Conservation (phyloP, 2,888 invertebrate species). For the Uropetala carovei region DNA sequence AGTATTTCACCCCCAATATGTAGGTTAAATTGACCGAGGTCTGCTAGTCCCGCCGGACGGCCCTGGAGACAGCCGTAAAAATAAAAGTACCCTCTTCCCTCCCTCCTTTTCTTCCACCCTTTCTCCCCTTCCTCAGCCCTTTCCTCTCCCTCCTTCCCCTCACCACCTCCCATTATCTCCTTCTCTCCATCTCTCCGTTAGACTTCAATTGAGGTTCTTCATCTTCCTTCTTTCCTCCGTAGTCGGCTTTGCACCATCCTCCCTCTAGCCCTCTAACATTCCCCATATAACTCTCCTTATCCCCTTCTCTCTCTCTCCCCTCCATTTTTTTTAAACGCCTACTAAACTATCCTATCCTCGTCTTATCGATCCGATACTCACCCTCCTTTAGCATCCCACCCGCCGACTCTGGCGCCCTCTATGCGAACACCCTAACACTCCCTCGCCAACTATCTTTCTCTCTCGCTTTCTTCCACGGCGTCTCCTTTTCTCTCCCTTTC, state of each 20-base stretch:
- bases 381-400: neutral
- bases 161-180: neutral
- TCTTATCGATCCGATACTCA: neutral
- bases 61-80: too few relatives aligned
- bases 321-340: too few relatives aligned
- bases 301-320: neutral
- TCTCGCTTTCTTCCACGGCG: neutral
- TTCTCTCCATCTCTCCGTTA: neutral
- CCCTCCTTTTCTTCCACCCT: neutral
- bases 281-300: neutral
- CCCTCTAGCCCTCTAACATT: neutral
- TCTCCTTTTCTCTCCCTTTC: too few relatives aligned
- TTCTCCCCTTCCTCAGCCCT: neutral
- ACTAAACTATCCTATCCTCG: too few relatives aligned
- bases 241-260: neutral
- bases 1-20: too few relatives aligned
- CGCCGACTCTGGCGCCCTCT: neutral
- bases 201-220: neutral
- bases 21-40: too few relatives aligned
- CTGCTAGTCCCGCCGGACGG: too few relatives aligned
- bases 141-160: neutral
- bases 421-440: neutral
- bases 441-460: neutral
- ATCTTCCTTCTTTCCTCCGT: neutral
- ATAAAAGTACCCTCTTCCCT: too few relatives aligned